Conservation (phyloP, 2,888 invertebrate genomes). For the Pristionchus entomophagus region DNA sequence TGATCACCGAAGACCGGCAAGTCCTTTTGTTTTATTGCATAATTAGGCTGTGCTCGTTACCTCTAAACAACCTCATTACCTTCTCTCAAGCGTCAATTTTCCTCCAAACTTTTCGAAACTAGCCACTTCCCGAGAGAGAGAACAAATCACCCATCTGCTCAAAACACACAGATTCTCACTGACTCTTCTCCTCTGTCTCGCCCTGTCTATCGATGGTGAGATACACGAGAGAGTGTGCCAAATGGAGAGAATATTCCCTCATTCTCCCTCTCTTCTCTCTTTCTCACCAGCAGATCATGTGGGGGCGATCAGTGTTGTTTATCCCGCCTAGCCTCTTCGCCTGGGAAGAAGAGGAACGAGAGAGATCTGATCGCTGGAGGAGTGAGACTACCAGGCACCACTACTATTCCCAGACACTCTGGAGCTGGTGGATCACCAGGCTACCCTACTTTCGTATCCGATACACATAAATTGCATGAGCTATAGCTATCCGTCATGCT, state of each 20-base stretch:
- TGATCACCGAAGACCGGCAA: constrained; percentile 34
- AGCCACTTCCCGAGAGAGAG: neutral
- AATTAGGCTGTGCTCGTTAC: neutral
- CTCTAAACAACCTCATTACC: too few relatives aligned
- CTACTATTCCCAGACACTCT: neutral
- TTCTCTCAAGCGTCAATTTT: too few relatives aligned
- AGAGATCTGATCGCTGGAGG: constrained; percentile 49
- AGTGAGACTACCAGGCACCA: constrained; percentile 41
- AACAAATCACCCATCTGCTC: neutral
- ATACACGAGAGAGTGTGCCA: too few relatives aligned
- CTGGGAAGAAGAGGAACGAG: constrained; percentile 28
- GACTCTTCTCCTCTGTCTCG: too few relatives aligned
- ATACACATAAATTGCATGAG: neutral
- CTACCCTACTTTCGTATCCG: neutral
- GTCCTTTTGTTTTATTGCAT: neutral
- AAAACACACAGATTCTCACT: neutral
- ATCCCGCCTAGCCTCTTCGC: too few relatives aligned
- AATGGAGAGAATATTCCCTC: too few relatives aligned
- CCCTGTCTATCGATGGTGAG: too few relatives aligned
- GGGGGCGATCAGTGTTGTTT: constrained; percentile 3
- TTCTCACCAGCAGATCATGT: neutral
- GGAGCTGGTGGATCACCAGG: neutral
- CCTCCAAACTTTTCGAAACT: neutral
- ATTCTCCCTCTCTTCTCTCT: neutral
- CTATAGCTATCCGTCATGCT: neutral